A percentile compares a stretch with the other conserved stretches of the same genome.
These are phyloP conservation scores for Drosophila kambysellisi DNA, from an alignment of 2,888 invertebrate species.

Conservation along the genomic window DNA sequence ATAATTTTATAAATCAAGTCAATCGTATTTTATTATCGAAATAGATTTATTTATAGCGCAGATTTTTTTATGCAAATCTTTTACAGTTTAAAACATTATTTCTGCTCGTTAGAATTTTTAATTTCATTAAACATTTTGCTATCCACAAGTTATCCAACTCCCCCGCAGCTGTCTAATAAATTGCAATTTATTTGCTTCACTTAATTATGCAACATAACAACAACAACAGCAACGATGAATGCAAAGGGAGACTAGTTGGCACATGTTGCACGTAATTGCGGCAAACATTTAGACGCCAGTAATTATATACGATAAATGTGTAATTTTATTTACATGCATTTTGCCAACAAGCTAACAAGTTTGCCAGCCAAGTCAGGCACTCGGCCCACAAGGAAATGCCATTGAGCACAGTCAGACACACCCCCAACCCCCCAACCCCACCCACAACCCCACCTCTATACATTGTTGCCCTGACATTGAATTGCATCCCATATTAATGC, in stretches of 20 bases:
- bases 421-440: not conserved
- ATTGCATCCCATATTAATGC: conserved; percentile 51
- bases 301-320: conserved; percentile 63
- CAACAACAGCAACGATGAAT: not conserved
- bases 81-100: not conserved
- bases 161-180: conserved; percentile 43
- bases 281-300: conserved; percentile 71
- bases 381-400: conserved; percentile 49
- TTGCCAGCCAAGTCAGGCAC: conserved; percentile 47
- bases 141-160: not conserved
- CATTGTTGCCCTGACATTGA: conserved; percentile 64
- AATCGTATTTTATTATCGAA: not conserved
- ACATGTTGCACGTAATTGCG: conserved; percentile 70
- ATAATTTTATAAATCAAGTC: not conserved
- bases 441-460: conserved; percentile 2
- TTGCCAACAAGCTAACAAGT: conserved; percentile 31
- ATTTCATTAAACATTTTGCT: not conserved
- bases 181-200: conserved; percentile 69
- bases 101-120: not conserved
- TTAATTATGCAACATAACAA: conserved; percentile 46
- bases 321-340: conserved; percentile 22
- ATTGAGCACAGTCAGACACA: conserved; percentile 24
- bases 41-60: not conserved
- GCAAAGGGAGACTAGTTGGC: conserved; percentile 41
- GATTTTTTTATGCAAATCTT: not conserved